phyloP scores from a whole-genome alignment of 2,113 vertebrate genomes.

The Saguinus imperator region DNA sequence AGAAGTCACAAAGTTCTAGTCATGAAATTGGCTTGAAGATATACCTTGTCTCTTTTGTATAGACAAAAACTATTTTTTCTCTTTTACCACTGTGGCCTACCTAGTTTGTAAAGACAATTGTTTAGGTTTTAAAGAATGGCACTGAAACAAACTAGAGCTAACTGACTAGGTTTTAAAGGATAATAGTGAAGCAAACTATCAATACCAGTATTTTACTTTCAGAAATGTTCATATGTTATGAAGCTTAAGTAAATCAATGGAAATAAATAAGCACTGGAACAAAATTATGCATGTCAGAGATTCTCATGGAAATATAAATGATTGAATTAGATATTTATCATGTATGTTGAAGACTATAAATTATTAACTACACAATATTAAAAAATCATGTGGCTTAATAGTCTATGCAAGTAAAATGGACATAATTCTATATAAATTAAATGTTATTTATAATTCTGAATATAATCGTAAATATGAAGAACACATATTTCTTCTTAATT shows the following conservation, averaged over 20 bases:
- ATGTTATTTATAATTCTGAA: neutral
- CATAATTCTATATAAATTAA: neutral
- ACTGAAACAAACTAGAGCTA: neutral
- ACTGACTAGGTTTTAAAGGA: neutral
- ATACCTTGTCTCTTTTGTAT: neutral
- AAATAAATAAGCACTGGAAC: neutral
- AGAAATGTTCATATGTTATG: neutral
- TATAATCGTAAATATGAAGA: neutral
- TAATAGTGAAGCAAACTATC: neutral
- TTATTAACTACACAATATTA: neutral
- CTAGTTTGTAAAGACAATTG: neutral
- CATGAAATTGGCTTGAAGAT: neutral
- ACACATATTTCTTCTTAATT: neutral
- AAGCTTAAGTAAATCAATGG: neutral
- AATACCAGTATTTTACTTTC: neutral
- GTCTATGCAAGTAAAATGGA: neutral
- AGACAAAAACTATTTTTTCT: neutral
- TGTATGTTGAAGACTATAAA: neutral
- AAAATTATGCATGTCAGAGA: neutral
- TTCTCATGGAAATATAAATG: neutral
- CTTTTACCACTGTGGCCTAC: neutral
- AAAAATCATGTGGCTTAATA: neutral
- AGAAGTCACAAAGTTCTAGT: neutral
- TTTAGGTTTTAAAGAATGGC: neutral
- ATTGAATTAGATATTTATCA: neutral